Base-by-base conservation (phyloP, 2,888 invertebrate species). In the Eudemis profundana region DNA sequence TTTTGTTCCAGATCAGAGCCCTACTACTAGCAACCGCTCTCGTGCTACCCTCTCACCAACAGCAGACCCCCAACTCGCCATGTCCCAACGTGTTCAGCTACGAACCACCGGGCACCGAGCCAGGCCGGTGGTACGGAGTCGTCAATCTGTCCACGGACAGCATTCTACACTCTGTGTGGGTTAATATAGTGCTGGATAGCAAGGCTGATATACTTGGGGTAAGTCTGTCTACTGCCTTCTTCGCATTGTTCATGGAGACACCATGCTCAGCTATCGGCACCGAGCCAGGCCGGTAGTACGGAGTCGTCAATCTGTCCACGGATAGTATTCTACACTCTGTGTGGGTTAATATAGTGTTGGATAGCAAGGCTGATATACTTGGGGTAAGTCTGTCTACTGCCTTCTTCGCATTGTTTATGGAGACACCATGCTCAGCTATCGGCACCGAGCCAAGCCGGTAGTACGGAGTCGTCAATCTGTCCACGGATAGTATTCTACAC, bases 191-290 rank as follows among this genome's bases (percentile, higher is more conserved):
- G 19, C 76, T 95, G 56, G 94, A 95, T 71, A 81, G 86, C 59
- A 93, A 93, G 64, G 94, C 94, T n/a, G 93, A 93, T 74, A 87
- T 94, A 46, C 81, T 95, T 47, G 94, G 94, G 77, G 95, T 95
- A 77, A 93, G 93, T 74, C 14, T 14, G 8, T 14, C 3, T 0
- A 14, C n/a, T 4, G 2, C 23, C 23, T 23, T 23, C 23, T 23
- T 4, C 3, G 23, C 5, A 5, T 23, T 5, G 23, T 5, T 23
- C 23, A n/a, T n/a, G n/a, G n/a, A n/a, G n/a, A n/a, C 14, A 88
- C 91, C 66, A 89, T 94, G 38, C 94, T 95, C 79, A 83, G 82
- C 56, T 95, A 94, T 78, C 93, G 88, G 92, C 0, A 83, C 89
- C 0, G 94, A 94, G 72, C 84, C 89, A 0, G 94, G 94, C 33